Conservation (phyloP, 2,113 vertebrate species). For the Mungos mungo region DNA sequence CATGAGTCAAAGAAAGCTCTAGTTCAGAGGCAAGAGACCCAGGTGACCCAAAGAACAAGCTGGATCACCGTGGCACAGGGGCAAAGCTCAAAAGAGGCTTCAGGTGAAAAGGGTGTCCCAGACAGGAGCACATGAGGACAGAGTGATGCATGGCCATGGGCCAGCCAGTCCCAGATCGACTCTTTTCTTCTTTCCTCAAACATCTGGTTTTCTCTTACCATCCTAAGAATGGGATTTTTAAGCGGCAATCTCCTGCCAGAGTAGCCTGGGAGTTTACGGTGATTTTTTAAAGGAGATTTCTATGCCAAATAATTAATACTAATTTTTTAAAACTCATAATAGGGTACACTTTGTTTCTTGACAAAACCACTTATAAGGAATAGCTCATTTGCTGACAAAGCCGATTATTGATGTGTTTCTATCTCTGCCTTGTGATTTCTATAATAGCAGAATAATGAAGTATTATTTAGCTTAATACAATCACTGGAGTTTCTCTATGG, state of each 20-base stretch:
- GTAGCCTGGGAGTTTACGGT: background rate
- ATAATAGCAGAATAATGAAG: constrained; percentile 66
- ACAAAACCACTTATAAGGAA: constrained; percentile 53
- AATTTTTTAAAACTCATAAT: constrained; percentile 58
- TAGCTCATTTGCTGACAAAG: constrained; percentile 57
- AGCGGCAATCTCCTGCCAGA: background rate
- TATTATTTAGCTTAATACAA: constrained; percentile 69
- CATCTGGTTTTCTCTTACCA: background rate
- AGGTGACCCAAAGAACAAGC: background rate
- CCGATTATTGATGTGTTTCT: constrained; percentile 37
- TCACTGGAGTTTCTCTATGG: constrained; percentile 30
- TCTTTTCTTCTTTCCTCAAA: background rate
- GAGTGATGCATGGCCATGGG: rapidly evolving
- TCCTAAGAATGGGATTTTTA: background rate
- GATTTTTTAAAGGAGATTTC: constrained; percentile 15
- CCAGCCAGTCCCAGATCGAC: background rate
- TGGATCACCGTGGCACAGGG: background rate
- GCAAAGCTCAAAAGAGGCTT: background rate
- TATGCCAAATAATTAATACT: constrained; percentile 54
- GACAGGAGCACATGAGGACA: rapidly evolving
- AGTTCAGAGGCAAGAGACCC: background rate
- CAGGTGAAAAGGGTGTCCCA: background rate
- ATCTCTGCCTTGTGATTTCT: constrained; percentile 47
- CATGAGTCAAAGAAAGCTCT: background rate
- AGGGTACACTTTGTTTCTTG: constrained; percentile 62